Evolutionary conservation across 1,140 invertebrate species (phyloP).

Genomic region (Drosophila bocki): DNA sequence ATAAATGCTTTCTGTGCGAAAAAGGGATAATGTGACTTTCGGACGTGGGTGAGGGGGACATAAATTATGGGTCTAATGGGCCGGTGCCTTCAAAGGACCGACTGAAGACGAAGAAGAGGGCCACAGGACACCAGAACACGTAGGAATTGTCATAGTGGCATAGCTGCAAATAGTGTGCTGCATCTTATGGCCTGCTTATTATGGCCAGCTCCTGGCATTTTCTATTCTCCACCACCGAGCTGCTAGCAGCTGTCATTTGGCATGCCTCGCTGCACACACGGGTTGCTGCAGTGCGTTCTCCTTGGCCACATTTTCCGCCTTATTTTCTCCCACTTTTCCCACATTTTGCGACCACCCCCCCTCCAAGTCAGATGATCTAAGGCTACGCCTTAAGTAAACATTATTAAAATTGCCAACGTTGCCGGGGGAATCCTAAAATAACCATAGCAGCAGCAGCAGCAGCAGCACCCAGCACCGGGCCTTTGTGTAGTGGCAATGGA

Average conservation of each 20-base stretch:
- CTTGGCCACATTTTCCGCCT: constrained; percentile 12
- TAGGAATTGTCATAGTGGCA: constrained; percentile 50
- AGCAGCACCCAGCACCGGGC: constrained; percentile 20
- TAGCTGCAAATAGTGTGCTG: constrained; percentile 51
- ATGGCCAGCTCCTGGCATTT: constrained; percentile 56
- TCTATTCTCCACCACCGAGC: constrained; percentile 24
- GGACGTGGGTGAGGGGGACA: constrained; percentile 21
- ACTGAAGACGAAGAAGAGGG: neutral
- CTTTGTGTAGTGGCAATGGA: constrained; percentile 71
- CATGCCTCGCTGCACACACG: constrained; percentile 60
- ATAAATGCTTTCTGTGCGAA: constrained; percentile 59
- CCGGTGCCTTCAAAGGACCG: neutral
- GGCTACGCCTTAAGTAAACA: constrained; percentile 78
- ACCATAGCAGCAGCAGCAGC: constrained; percentile 46
- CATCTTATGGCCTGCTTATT: constrained; percentile 57
- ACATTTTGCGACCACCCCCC: neutral
- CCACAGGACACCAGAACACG: constrained; percentile 25
- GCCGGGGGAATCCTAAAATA: constrained; percentile 78
- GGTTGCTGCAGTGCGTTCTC: constrained; percentile 17
- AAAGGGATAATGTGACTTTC: constrained; percentile 69
- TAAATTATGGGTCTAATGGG: constrained; percentile 52
- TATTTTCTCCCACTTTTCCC: constrained; percentile 11
- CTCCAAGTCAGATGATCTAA: constrained; percentile 28
- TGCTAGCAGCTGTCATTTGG: constrained; percentile 59
- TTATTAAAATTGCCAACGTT: constrained; percentile 80